Evolutionary conservation across 2,888 invertebrate species (phyloP).

Genomic region (Syrphus vitripennis): DNA sequence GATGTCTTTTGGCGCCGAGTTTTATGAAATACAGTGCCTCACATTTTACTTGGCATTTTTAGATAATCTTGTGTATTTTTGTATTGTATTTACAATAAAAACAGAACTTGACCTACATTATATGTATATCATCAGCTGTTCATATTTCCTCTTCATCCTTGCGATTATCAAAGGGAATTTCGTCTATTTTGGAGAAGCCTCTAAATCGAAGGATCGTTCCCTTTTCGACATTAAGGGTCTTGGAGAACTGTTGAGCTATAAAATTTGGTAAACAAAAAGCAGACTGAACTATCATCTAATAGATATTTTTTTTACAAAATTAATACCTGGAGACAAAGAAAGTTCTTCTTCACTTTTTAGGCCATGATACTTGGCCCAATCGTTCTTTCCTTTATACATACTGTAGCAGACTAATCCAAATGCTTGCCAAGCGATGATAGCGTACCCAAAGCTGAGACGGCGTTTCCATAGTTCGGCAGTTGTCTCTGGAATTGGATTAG

Average conservation of each 20-base stretch:
- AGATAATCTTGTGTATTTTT: constrained; percentile 44
- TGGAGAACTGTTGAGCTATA: constrained; percentile 77
- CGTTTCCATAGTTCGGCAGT: constrained; percentile 84
- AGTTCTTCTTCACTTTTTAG: constrained; percentile 84
- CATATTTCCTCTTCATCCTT: not conserved
- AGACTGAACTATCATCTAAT: not conserved
- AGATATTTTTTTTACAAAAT: not conserved
- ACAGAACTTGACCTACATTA: constrained; percentile 10
- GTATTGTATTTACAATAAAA: constrained; percentile 65
- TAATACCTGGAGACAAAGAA: constrained; percentile 83
- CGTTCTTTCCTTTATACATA: constrained; percentile 84
- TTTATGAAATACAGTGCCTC: constrained; percentile 29
- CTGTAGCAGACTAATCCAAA: constrained; percentile 85
- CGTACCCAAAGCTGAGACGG: constrained; percentile 85
- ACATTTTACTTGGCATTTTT: constrained; percentile 36
- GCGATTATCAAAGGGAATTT: constrained; percentile 73
- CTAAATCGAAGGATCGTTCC: constrained; percentile 78
- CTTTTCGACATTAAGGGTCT: constrained; percentile 76
- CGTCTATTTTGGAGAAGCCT: constrained; percentile 77
- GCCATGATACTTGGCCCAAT: constrained; percentile 87
- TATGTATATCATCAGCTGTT: not conserved
- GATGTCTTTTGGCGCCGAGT: not conserved
- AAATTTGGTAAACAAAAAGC: not conserved
- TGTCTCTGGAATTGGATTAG: constrained; percentile 82
- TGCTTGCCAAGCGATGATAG: constrained; percentile 87